Evolutionary conservation across 2,113 vertebrate species (phyloP).

Genomic region (Mastomys coucha): DNA sequence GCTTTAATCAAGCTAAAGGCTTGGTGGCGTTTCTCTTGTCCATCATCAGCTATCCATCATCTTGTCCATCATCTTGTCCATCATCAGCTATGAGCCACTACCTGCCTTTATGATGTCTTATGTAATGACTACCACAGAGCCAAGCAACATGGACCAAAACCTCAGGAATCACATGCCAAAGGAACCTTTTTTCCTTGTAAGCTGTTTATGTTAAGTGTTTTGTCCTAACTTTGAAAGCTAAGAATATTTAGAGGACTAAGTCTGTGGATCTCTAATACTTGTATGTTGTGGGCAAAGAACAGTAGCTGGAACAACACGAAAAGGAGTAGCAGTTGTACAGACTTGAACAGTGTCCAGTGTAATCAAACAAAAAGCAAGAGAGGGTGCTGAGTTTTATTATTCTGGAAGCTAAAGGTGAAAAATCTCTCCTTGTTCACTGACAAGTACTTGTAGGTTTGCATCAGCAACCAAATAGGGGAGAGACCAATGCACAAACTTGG

Average conservation of each 20-base stretch:
- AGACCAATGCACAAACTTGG: not conserved
- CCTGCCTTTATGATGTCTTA: rapidly evolving
- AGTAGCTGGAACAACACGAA: not conserved
- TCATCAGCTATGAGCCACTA: not conserved
- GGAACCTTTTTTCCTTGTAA: not conserved
- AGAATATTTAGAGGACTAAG: not conserved
- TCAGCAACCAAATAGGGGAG: not conserved
- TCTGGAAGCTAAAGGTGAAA: not conserved
- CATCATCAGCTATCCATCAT: too few species aligned
- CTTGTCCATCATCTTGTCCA: too few species aligned
- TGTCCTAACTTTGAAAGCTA: not conserved
- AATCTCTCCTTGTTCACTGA: not conserved
- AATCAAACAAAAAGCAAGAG: not conserved
- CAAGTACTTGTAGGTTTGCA: not conserved
- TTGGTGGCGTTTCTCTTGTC: not conserved
- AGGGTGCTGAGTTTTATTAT: not conserved
- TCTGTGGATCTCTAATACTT: not conserved
- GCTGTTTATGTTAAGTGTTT: not conserved
- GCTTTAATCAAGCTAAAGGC: not conserved
- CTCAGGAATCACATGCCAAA: not conserved
- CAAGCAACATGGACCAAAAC: not conserved
- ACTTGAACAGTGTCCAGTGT: not conserved
- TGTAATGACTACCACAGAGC: not conserved
- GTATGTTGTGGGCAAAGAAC: not conserved
- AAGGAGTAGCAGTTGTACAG: not conserved